Base-by-base conservation (phyloP, 2,113 vertebrate genomes). In the Phainopepla nitens region DNA sequence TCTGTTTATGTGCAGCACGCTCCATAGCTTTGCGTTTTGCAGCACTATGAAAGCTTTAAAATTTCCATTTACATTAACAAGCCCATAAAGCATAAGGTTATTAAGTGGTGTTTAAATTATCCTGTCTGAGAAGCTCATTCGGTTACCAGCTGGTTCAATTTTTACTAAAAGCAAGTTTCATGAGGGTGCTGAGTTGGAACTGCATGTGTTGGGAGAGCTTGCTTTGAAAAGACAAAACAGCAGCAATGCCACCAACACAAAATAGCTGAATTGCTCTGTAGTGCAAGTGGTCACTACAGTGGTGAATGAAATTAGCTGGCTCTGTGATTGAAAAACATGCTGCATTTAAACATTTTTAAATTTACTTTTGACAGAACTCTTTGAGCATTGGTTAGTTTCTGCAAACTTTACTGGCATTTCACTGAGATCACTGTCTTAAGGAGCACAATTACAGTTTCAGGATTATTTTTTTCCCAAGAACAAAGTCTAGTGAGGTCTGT, bases 61-160 rank as follows among this genome's bases (percentile, higher is more conserved):
- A 89, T 82, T 75, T 92, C 82, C 80, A 94, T 94, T 96, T 96
- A 49, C 2, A 2, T 94, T 97, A 89, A 92, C 89, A 71, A 94
- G 94, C 91, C 72, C 57, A 57, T 94, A 96, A 97, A 97, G 73
- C 31, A 56, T 78, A 47, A 80, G 71, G 68, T 78, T 94, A 91
- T 95, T 94, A 91, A 94, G 69, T 36, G 35, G 29, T 96, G 94
- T 94, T 96, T 96, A 92, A 83, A 60, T 83, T 68, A 49, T 6
- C 41, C 53, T 89, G 50, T 86, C 93, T 82, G 86, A 89, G 72
- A 64, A 82, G 69, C 15, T 89, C 57, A 41, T 60, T 91, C 60
- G 41, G 13, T 94, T 60, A 77, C 62, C 82, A 94, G 89, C 89
- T 94, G 94, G 56, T 78, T 94, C 0, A 0, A 44, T 66, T 92